A percentile compares a stretch with the other conserved stretches of the same genome.
Evolutionary conservation across 2,888 invertebrate genomes (phyloP).

Genomic region (Ptychoptera albimana): DNA sequence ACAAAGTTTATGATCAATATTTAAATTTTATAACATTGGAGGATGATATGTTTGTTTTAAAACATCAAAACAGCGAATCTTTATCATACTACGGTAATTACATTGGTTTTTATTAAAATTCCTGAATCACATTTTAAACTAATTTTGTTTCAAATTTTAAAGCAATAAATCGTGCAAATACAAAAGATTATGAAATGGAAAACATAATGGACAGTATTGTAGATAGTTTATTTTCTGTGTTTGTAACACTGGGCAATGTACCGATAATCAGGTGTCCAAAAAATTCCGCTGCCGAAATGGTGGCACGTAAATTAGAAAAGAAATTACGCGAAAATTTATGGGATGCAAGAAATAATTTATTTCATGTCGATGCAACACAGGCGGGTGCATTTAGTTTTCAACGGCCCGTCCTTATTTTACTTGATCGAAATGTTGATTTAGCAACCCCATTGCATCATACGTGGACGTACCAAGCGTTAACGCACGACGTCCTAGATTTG

Average conservation of each 20-base stretch:
- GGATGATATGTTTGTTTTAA: constrained; percentile 89
- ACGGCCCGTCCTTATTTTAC: constrained; percentile 76
- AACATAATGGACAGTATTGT: constrained; percentile 85
- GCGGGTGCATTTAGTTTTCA: constrained; percentile 71
- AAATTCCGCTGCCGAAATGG: constrained; percentile 97
- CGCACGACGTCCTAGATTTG: constrained; percentile 89
- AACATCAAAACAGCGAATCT: constrained; percentile 80
- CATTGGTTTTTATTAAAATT: too few species aligned
- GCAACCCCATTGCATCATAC: constrained; percentile 98
- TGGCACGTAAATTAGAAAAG: constrained; percentile 91
- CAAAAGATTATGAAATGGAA: constrained; percentile 92
- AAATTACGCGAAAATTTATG: constrained; percentile 92
- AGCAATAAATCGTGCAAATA: constrained; percentile 84
- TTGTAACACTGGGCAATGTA: constrained; percentile 80
- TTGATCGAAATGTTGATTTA: constrained; percentile 91
- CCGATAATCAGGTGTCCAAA: constrained; percentile 51
- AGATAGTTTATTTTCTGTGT: constrained; percentile 92
- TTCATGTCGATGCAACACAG: constrained; percentile 71
- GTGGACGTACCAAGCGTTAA: constrained; percentile 98
- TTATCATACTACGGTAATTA: constrained; percentile 63
- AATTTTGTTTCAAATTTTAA: too few species aligned
- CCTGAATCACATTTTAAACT: constrained; percentile 36
- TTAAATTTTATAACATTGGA: constrained; percentile 95
- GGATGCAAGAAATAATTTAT: constrained; percentile 92
- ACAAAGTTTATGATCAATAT: constrained; percentile 96